Conservation (phyloP, 2,888 invertebrate genomes). For the Cephus spinipes region DNA sequence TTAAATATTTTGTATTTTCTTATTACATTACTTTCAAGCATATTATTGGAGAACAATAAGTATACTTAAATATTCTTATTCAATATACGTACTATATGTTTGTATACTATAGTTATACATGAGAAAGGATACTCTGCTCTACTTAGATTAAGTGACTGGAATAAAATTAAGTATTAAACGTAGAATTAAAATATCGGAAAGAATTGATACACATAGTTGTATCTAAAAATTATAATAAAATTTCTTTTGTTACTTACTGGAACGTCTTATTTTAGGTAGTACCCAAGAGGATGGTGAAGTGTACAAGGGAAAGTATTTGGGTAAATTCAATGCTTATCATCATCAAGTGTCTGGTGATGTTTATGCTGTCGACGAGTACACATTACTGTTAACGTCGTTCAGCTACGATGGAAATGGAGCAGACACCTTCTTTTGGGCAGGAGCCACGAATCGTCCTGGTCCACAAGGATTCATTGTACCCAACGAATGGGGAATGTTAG, state of each 20-base stretch:
- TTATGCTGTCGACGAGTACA: slow-evolving; percentile 89
- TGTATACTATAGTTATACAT: not conserved
- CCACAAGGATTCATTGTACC: slow-evolving; percentile 93
- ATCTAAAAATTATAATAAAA: not conserved
- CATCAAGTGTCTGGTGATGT: slow-evolving; percentile 92
- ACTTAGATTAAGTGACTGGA: not conserved
- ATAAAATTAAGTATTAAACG: not conserved
- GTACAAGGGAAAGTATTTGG: slow-evolving; percentile 84
- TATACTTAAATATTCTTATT: not conserved
- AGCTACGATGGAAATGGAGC: slow-evolving; percentile 92
- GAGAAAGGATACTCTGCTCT: not conserved
- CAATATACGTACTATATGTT: not conserved
- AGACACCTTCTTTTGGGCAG: slow-evolving; percentile 95
- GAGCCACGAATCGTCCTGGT: slow-evolving; percentile 86
- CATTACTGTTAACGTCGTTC: slow-evolving; percentile 82
- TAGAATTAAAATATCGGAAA: not conserved
- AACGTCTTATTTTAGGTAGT: not conserved
- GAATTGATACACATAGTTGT: not conserved
- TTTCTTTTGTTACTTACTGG: not conserved
- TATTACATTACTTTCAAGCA: not conserved
- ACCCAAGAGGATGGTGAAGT: slow-evolving; percentile 77
- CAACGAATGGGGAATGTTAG: slow-evolving; percentile 87
- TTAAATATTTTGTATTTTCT: not conserved
- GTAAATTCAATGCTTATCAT: slow-evolving; percentile 90
- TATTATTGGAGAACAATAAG: not conserved